These are phyloP conservation scores for Cirrhinus molitorella DNA, from an alignment of 2,797 vertebrate genomes.

Conservation along the genomic window DNA sequence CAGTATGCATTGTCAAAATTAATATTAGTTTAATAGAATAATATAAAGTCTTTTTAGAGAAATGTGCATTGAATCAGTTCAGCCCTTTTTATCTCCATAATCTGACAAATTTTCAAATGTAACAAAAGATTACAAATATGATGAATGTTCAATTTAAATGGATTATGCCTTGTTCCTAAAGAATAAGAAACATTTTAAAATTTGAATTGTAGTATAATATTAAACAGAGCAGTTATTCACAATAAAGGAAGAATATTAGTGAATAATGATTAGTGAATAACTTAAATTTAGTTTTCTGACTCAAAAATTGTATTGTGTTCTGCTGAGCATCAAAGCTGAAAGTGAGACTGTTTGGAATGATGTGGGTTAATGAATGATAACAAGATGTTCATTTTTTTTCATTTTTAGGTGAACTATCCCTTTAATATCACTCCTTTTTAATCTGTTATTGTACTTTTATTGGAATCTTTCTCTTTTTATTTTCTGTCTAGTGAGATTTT, in stretches of 20 bases:
- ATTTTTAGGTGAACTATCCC: conserved; percentile 20
- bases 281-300: background rate
- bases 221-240: background rate
- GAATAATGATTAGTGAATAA: too few relatives aligned
- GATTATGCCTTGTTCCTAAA: background rate
- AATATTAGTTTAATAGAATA: background rate
- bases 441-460: conserved; percentile 43
- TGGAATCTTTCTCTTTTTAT: conserved; percentile 48
- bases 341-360: background rate
- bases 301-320: background rate
- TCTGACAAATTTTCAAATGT: background rate
- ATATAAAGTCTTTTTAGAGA: background rate
- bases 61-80: background rate
- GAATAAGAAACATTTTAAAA: background rate
- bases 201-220: background rate
- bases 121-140: too few relatives aligned
- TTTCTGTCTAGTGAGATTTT: conserved; percentile 58
- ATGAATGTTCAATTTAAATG: background rate
- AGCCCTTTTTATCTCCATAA: background rate
- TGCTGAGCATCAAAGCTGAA: background rate
- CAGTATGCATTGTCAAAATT: background rate
- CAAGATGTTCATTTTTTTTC: background rate
- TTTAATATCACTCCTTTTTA: conserved; percentile 37
- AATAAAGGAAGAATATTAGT: background rate
- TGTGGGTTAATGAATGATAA: background rate